Percentiles rank a stretch among this genome's conserved stretches.
Evolutionary conservation across 1,140 invertebrate genomes (phyloP).

Genomic region (Lordiphosa stackelbergi): DNA sequence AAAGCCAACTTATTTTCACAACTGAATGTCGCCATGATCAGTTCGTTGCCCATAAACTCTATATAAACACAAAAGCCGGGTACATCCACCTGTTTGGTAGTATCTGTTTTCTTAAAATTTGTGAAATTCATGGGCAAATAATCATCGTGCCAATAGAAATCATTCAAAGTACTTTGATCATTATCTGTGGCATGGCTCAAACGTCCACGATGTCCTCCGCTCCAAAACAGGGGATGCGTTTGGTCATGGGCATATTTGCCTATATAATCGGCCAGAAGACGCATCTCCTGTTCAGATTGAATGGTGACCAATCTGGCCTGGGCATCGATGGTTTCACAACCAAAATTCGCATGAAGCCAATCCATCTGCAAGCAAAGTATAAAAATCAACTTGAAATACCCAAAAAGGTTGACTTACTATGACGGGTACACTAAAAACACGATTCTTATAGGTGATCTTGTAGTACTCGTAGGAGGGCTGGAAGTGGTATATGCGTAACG

Average conservation of each 20-base stretch:
- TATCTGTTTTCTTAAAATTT: slow-evolving; percentile 18
- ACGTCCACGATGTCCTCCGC: slow-evolving; percentile 46
- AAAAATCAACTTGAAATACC: background rate
- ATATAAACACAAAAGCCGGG: slow-evolving; percentile 38
- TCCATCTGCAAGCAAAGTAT: slow-evolving; percentile 25
- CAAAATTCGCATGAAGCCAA: slow-evolving; percentile 44
- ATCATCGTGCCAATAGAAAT: slow-evolving; percentile 51
- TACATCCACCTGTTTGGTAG: background rate
- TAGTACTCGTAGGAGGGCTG: slow-evolving; percentile 54
- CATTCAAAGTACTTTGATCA: slow-evolving; percentile 6
- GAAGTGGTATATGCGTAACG: background rate
- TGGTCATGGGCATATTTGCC: slow-evolving; percentile 17
- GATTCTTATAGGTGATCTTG: slow-evolving; percentile 40
- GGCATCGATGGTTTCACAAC: slow-evolving; percentile 40
- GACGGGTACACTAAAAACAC: slow-evolving; percentile 40
- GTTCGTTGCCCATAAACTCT: slow-evolving; percentile 19
- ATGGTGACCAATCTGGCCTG: slow-evolving; percentile 28
- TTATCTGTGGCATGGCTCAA: slow-evolving; percentile 5
- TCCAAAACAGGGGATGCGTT: slow-evolving; percentile 40
- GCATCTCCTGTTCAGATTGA: slow-evolving; percentile 20
- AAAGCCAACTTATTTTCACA: slow-evolving; percentile 34
- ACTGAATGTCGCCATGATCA: slow-evolving; percentile 24
- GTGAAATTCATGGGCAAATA: slow-evolving; percentile 38
- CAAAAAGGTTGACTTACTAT: slow-evolving; percentile 21
- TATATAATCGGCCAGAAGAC: slow-evolving; percentile 21